Evolutionary conservation across 2,113 vertebrate genomes (phyloP).

Genomic region (Brevimyrus niger): DNA sequence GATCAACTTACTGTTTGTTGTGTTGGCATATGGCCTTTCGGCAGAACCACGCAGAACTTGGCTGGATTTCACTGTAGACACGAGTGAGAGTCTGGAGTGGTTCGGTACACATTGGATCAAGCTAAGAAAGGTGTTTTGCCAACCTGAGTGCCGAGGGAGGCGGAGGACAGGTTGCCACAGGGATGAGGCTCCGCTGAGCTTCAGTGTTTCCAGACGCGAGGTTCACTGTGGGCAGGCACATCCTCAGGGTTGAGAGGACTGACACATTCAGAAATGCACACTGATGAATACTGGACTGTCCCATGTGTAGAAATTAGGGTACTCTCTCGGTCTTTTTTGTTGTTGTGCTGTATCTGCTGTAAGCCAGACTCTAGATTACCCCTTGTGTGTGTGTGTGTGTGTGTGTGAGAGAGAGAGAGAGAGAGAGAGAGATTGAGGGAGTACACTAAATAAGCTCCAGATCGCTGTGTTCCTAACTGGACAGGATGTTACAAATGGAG

Average conservation of each 20-base stretch:
- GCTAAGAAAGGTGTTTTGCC: background rate
- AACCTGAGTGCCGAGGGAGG: background rate
- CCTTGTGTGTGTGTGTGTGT: background rate
- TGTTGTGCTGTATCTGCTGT: background rate
- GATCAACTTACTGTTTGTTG: background rate
- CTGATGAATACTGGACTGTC: background rate
- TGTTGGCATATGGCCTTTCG: background rate
- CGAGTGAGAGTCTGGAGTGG: background rate
- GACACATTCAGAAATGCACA: background rate
- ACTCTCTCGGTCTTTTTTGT: background rate
- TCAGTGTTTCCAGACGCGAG: background rate
- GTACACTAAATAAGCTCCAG: background rate
- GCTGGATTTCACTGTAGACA: background rate
- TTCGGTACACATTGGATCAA: background rate
- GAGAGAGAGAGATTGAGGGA: background rate
- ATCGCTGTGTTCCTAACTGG: background rate
- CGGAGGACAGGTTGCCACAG: background rate
- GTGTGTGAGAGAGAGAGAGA: background rate
- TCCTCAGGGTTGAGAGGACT: background rate
- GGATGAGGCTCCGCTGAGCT: background rate
- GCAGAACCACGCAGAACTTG: background rate
- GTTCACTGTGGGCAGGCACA: background rate
- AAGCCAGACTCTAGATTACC: background rate
- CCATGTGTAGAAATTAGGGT: background rate
- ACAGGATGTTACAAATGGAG: background rate